Conservation (phyloP, 2,888 invertebrate genomes). For the Chelonus formosanus region DNA sequence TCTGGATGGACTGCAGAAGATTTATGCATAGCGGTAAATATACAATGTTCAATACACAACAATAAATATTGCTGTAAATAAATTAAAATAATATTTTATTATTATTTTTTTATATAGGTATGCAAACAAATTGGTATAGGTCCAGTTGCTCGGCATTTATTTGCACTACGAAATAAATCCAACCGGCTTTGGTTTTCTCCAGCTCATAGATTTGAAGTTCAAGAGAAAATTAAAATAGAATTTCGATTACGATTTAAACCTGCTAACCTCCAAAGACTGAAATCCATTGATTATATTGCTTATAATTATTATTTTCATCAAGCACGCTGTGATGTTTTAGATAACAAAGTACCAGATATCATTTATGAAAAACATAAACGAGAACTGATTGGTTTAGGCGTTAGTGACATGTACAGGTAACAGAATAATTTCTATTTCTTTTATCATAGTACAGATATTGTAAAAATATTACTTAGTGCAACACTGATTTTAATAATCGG, state of each 20-base stretch:
- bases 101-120: conserved; percentile 62
- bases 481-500: no score
- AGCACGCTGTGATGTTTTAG: conserved; percentile 82
- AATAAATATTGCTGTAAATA: neutral
- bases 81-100: conserved; percentile 4
- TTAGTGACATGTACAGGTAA: conserved; percentile 81
- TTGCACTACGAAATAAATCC: conserved; percentile 75
- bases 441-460: no score
- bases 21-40: conserved; percentile 58
- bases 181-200: conserved; percentile 77
- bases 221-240: conserved; percentile 71
- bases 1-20: conserved; percentile 55
- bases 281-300: conserved; percentile 76
- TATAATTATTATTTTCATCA: conserved; percentile 89
- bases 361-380: conserved; percentile 80
- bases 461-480: no score
- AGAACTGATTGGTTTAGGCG: conserved; percentile 84
- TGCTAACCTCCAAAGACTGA: conserved; percentile 71
- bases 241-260: conserved; percentile 85
- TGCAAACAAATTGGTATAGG: conserved; percentile 79
- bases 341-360: conserved; percentile 81
- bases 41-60: neutral
- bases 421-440: neutral
- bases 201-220: conserved; percentile 68
- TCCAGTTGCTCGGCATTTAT: conserved; percentile 80